Conservation (phyloP, 2,888 invertebrate genomes). For the Hydropsyche betteni region DNA sequence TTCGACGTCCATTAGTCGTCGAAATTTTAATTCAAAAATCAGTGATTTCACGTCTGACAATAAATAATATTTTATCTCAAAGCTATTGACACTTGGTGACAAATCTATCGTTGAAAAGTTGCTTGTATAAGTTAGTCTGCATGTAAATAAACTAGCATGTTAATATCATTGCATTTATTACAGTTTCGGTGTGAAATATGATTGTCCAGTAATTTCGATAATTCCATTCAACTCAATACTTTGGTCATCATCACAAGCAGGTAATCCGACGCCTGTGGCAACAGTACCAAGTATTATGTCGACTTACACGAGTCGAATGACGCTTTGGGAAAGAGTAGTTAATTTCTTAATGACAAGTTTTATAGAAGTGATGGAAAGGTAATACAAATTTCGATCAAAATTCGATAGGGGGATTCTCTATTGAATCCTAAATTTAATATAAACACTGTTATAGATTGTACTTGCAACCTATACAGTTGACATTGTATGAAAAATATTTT, state of each 20-base stretch:
- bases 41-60: too few relatives aligned
- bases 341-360: neutral
- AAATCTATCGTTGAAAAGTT: too few relatives aligned
- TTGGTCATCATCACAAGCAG: neutral
- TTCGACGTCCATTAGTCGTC: too few relatives aligned
- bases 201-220: constrained; percentile 28
- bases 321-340: neutral
- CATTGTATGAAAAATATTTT: constrained; percentile 43
- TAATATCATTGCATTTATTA: too few relatives aligned
- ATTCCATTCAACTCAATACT: neutral
- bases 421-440: too few relatives aligned
- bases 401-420: too few relatives aligned
- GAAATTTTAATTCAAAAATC: too few relatives aligned
- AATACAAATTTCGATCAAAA: too few relatives aligned
- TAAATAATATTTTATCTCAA: too few relatives aligned
- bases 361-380: neutral
- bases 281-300: constrained; percentile 26
- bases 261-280: constrained; percentile 3
- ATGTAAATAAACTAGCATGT: too few relatives aligned
- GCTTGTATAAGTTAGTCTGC: too few relatives aligned
- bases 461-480: constrained; percentile 32
- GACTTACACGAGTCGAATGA: neutral
- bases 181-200: constrained; percentile 27
- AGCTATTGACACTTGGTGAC: too few relatives aligned
- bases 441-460: constrained; percentile 10